Evolutionary conservation across 1,140 invertebrate genomes (phyloP).

Genomic region (Daktulosphaira vitifoliae): DNA sequence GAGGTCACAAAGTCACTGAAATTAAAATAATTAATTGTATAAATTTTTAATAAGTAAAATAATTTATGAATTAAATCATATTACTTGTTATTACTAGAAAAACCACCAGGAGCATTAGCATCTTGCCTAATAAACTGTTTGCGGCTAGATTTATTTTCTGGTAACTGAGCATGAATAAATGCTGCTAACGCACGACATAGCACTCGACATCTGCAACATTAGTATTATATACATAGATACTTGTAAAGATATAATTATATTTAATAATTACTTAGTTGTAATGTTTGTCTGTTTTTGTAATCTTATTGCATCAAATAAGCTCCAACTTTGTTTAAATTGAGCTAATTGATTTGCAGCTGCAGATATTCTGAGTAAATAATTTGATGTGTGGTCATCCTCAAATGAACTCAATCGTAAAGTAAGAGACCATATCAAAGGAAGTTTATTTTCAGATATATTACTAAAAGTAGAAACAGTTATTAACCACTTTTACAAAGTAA

Average conservation of each 20-base stretch:
- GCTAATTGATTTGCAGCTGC: conserved; percentile 46
- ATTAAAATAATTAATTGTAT: conserved; percentile 8
- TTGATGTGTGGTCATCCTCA: conserved; percentile 40
- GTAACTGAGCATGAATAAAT: conserved; percentile 31
- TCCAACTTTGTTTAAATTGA: conserved; percentile 52
- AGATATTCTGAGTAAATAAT: conserved; percentile 44
- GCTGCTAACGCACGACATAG: conserved; percentile 27
- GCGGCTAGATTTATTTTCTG: conserved; percentile 26
- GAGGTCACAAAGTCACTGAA: conserved; percentile 44
- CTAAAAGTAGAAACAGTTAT: conserved; percentile 45
- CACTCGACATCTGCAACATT: conserved; percentile 25
- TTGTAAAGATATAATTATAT: not conserved
- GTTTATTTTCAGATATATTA: conserved; percentile 50
- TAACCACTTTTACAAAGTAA: conserved; percentile 33
- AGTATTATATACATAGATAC: not conserved
- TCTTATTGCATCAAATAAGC: conserved; percentile 56
- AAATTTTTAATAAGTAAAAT: not conserved
- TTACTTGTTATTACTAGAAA: conserved; percentile 11
- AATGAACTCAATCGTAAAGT: conserved; percentile 48
- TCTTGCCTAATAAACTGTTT: conserved; percentile 4
- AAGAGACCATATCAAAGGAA: conserved; percentile 53
- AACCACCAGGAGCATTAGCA: conserved; percentile 7
- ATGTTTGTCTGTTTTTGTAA: conserved; percentile 52
- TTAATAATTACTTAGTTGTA: conserved; percentile 49
- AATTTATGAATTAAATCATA: not conserved